Evolutionary conservation across 2,113 vertebrate species (phyloP).

Genomic region (Ophiodon elongatus): DNA sequence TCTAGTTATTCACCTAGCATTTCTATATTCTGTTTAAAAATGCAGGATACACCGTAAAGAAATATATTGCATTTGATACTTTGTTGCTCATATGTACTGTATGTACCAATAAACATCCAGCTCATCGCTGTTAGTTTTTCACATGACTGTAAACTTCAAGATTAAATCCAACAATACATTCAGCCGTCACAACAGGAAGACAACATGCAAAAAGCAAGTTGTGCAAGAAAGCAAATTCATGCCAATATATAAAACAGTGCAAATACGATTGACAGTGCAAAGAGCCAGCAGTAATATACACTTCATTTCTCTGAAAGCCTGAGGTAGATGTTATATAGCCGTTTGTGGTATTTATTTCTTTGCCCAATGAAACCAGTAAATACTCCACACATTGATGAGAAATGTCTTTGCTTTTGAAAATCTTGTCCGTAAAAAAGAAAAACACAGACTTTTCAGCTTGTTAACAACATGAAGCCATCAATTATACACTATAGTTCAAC

Average conservation of each 20-base stretch:
- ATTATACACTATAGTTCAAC: neutral
- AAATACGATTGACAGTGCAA: conserved; percentile 70
- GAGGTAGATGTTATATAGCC: conserved; percentile 66
- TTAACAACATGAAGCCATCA: conserved; percentile 1
- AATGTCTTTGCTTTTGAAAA: neutral
- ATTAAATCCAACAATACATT: conserved; percentile 56
- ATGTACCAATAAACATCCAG: neutral
- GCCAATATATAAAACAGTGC: conserved; percentile 60
- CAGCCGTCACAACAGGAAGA: conserved; percentile 41
- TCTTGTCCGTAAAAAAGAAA: neutral
- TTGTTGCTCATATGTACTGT: neutral
- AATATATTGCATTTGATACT: neutral
- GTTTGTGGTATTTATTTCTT: no score
- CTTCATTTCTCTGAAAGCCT: conserved; percentile 22
- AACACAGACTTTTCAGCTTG: neutral
- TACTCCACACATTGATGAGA: neutral
- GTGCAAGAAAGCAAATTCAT: conserved; percentile 20
- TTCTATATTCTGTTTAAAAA: neutral
- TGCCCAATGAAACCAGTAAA: conserved; percentile 14
- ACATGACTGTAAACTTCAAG: conserved; percentile 15
- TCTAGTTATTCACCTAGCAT: neutral
- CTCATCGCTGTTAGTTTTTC: neutral
- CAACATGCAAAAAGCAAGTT: conserved; percentile 12
- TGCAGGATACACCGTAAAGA: neutral
- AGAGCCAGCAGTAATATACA: conserved; percentile 37